phyloP scores from a whole-genome alignment of 2,797 vertebrate genomes.

The Anisognathus igniventris region DNA sequence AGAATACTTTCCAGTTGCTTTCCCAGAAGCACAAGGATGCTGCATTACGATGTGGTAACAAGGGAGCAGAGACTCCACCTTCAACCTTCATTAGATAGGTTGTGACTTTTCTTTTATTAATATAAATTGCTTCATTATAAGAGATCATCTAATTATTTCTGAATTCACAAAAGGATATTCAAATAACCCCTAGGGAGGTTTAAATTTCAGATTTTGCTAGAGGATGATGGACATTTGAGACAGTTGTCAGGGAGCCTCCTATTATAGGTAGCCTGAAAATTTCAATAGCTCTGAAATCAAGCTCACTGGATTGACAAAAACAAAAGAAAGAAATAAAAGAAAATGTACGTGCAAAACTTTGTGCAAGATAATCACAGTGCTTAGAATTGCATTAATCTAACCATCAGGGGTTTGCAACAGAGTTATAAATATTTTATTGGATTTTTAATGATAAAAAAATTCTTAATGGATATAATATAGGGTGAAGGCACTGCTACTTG shows the following conservation, averaged over 20 bases:
- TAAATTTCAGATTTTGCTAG: conserved; percentile 37
- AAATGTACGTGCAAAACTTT: conserved; percentile 44
- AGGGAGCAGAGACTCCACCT: conserved; percentile 17
- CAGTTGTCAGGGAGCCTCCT: not conserved
- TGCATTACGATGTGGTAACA: conserved; percentile 44
- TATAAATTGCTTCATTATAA: conserved; percentile 60
- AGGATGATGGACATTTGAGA: not conserved
- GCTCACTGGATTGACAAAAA: not conserved
- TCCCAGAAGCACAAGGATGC: conserved; percentile 33
- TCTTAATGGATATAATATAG: conserved; percentile 67
- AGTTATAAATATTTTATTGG: conserved; percentile 74
- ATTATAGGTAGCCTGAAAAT: not conserved
- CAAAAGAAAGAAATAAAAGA: not conserved
- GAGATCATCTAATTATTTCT: conserved; percentile 69
- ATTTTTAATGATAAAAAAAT: conserved; percentile 68
- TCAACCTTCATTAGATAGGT: conserved; percentile 45
- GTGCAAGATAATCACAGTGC: conserved; percentile 42
- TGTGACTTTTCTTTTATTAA: conserved; percentile 65
- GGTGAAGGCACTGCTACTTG: conserved; percentile 36
- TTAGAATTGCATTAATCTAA: conserved; percentile 57
- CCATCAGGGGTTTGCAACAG: conserved; percentile 61
- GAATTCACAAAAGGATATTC: conserved; percentile 60
- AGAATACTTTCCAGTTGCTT: conserved; percentile 55
- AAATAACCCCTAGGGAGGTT: conserved; percentile 34
- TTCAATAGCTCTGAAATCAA: conserved; percentile 20